Evolutionary conservation across 2,888 invertebrate genomes (phyloP).

Genomic region (Pyrochroa serraticornis): DNA sequence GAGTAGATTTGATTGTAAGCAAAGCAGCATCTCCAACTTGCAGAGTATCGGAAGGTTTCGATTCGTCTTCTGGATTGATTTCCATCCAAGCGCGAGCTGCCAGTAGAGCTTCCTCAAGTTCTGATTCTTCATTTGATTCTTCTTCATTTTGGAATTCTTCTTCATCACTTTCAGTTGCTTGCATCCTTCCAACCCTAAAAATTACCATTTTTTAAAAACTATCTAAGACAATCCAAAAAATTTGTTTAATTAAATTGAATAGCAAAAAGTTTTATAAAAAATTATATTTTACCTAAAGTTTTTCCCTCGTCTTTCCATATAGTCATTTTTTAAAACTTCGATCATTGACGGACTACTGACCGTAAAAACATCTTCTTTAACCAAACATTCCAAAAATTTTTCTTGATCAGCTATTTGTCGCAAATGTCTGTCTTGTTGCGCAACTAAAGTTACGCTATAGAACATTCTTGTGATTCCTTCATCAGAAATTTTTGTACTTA

Average conservation of each 20-base stretch:
- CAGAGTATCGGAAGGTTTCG: conserved; percentile 62
- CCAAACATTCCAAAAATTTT: conserved; percentile 66
- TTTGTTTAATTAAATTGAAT: too few relatives aligned
- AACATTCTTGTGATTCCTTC: conserved; percentile 62
- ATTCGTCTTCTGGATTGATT: conserved; percentile 55
- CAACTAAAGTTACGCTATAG: conserved; percentile 70
- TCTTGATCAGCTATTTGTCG: conserved; percentile 77
- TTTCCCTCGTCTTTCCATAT: conserved; percentile 41
- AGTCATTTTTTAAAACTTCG: conserved; percentile 61
- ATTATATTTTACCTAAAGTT: conserved; percentile 36
- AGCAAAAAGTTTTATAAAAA: too few relatives aligned
- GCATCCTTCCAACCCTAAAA: too few relatives aligned
- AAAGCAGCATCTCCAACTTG: conserved; percentile 76
- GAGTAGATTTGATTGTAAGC: conserved; percentile 68
- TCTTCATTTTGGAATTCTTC: conserved; percentile 52
- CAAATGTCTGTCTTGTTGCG: conserved; percentile 77
- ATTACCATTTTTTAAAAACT: too few relatives aligned
- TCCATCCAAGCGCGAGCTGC: conserved; percentile 76
- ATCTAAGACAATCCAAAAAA: too few relatives aligned
- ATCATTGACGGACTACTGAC: conserved; percentile 64
- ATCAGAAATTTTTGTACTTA: conserved; percentile 59
- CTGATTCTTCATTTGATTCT: conserved; percentile 65
- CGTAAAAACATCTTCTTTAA: conserved; percentile 63
- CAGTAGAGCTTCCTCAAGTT: conserved; percentile 41
- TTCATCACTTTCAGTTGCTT: not conserved